A percentile compares a stretch with the other conserved stretches of the same genome.
Evolutionary conservation across 2,888 invertebrate genomes (phyloP).

Genomic region (Apamea anceps): DNA sequence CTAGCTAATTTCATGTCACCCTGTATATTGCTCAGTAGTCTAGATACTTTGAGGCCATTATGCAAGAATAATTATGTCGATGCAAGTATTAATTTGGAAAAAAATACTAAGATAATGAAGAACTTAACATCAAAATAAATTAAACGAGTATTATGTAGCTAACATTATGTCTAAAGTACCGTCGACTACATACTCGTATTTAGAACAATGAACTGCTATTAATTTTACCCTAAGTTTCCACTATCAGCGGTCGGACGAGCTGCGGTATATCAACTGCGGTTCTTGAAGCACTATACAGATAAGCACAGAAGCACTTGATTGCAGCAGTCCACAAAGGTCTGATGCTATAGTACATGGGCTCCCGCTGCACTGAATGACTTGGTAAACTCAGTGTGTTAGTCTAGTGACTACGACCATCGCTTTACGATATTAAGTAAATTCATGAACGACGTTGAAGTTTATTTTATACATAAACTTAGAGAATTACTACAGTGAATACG

Average conservation of each 20-base stretch:
- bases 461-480: not conserved
- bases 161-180: constrained; percentile 23
- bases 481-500: not conserved
- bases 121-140: constrained; percentile 9
- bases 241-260: constrained; percentile 54
- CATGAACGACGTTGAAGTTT: constrained; percentile 8
- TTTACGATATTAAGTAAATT: constrained; percentile 24
- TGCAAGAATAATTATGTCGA: not conserved
- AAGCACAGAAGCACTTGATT: constrained; percentile 43
- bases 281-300: constrained; percentile 43
- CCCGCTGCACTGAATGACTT: constrained; percentile 33
- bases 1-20: too few relatives aligned
- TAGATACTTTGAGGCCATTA: not conserved
- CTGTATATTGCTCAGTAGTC: too few relatives aligned
- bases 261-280: constrained; percentile 60
- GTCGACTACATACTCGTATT: constrained; percentile 39
- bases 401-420: constrained; percentile 23
- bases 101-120: not conserved
- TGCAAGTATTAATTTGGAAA: not conserved
- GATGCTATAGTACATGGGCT: not conserved
- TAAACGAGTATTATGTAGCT: constrained; percentile 27
- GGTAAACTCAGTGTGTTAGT: constrained; percentile 44
- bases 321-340: not conserved
- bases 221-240: constrained; percentile 53
- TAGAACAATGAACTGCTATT: constrained; percentile 61